These are phyloP conservation scores for Antrozous pallidus DNA, from an alignment of 2,797 vertebrate species.

Conservation along the genomic window DNA sequence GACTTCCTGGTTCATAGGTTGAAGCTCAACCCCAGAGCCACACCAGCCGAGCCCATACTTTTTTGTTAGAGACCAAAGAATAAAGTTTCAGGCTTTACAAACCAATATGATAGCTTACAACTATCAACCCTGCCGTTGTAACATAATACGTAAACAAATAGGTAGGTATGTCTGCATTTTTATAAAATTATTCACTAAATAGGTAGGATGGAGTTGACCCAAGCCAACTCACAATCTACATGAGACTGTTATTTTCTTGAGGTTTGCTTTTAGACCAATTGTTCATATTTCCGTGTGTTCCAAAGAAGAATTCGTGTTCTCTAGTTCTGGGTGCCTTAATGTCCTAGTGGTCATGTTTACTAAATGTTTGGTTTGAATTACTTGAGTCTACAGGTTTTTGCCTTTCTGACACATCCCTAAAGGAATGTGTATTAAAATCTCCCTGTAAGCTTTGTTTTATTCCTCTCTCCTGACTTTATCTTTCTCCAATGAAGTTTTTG, in stretches of 20 bases:
- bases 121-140: neutral
- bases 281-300: neutral
- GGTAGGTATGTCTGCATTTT: neutral
- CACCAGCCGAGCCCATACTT: neutral
- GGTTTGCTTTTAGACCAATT: neutral
- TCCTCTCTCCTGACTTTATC: neutral
- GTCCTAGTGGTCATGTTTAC: neutral
- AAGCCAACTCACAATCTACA: neutral
- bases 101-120: neutral
- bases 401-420: neutral
- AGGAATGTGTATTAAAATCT: neutral
- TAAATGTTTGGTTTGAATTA: neutral
- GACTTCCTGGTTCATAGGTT: neutral
- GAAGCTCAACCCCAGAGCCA: neutral
- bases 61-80: neutral
- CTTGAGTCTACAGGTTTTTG: neutral
- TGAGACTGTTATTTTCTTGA: neutral
- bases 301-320: neutral
- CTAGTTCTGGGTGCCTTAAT: neutral
- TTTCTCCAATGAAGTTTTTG: neutral
- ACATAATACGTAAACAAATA: neutral
- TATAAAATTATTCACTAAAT: neutral
- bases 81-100: neutral
- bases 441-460: neutral
- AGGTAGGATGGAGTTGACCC: neutral